Percentiles rank a stretch among this genome's conserved stretches.
phyloP scores from a whole-genome alignment of 2,888 invertebrate species.

The Neocrepidodera transversa region DNA sequence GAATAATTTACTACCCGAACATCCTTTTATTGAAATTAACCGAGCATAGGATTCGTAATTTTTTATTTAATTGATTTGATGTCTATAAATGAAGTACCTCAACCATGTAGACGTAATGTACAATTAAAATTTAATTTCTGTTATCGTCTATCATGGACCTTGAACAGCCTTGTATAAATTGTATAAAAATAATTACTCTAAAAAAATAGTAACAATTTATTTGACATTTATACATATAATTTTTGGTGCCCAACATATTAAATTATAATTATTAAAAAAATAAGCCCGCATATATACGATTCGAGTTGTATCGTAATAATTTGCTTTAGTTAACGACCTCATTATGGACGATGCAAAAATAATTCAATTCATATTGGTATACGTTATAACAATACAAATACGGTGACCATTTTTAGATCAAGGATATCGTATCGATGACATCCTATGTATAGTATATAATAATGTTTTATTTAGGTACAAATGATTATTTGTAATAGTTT shows the following conservation, averaged over 20 bases:
- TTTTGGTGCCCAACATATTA: too few relatives aligned
- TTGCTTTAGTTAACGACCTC: constrained; percentile 13
- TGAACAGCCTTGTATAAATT: constrained; percentile 14
- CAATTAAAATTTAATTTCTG: constrained; percentile 20
- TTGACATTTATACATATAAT: too few relatives aligned
- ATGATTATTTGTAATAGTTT: too few relatives aligned
- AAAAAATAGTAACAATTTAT: too few relatives aligned
- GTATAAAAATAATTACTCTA: neutral
- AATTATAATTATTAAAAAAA: too few relatives aligned
- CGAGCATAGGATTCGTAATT: too few relatives aligned
- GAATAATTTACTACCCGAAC: too few relatives aligned
- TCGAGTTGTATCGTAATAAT: too few relatives aligned
- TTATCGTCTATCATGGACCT: constrained; percentile 13
- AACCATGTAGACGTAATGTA: constrained; percentile 16
- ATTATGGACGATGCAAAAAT: constrained; percentile 11
- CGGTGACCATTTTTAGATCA: constrained; percentile 18
- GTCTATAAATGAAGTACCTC: constrained; percentile 11
- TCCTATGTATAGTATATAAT: neutral
- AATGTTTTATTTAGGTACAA: too few relatives aligned
- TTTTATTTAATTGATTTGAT: constrained; percentile 12
- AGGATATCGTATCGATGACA: constrained; percentile 4
- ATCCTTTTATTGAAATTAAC: too few relatives aligned
- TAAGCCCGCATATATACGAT: too few relatives aligned
- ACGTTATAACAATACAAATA: constrained; percentile 10
- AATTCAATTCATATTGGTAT: constrained; percentile 16